Evolutionary conservation across 2,113 vertebrate species (phyloP).

Genomic region (Dasyprocta punctata): DNA sequence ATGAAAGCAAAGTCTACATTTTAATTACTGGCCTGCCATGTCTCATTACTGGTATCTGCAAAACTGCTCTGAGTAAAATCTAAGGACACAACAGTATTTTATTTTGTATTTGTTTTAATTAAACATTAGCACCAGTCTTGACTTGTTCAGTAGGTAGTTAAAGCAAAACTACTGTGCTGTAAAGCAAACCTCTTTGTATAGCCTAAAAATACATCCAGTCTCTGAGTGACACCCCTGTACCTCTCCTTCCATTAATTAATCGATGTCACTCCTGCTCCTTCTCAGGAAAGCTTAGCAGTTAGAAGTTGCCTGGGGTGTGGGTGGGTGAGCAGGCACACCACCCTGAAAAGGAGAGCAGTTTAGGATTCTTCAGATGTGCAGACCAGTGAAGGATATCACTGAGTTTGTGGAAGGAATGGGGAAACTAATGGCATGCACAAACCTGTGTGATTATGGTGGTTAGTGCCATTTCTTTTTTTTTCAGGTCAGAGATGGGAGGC

Average conservation of each 20-base stretch:
- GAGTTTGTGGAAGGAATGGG: neutral
- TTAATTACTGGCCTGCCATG: conserved; percentile 66
- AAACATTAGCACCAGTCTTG: conserved; percentile 47
- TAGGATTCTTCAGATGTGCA: neutral
- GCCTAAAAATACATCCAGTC: neutral
- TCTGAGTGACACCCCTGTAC: neutral
- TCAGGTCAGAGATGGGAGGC: neutral
- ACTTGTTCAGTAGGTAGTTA: conserved; percentile 26
- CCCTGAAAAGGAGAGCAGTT: neutral
- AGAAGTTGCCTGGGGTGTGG: neutral
- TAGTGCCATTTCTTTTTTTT: neutral
- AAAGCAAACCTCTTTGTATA: neutral
- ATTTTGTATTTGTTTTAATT: conserved; percentile 67
- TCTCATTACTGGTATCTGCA: conserved; percentile 57
- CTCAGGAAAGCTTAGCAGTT: neutral
- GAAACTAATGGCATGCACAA: neutral
- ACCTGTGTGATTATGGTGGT: neutral
- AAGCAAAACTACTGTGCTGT: neutral
- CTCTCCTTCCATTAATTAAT: neutral
- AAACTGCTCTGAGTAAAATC: conserved; percentile 38
- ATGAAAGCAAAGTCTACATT: conserved; percentile 62
- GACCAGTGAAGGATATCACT: neutral
- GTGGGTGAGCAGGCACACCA: neutral
- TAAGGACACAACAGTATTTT: conserved; percentile 43
- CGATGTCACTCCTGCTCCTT: neutral